These are phyloP conservation scores for Oncorhynchus nerka DNA, from an alignment of 2,113 vertebrate genomes.

Conservation along the genomic window DNA sequence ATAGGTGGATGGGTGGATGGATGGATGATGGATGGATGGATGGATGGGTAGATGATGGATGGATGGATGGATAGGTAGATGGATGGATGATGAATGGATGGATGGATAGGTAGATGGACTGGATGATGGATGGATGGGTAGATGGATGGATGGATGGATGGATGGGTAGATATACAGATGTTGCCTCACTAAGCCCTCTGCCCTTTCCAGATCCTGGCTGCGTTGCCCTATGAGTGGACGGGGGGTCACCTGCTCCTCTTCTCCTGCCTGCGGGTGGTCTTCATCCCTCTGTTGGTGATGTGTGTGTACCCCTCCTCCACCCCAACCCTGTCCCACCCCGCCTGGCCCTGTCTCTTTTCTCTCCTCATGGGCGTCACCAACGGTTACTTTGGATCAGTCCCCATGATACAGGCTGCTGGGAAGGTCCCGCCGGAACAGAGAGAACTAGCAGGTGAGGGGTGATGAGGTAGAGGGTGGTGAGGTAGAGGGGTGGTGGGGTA, in stretches of 20 bases:
- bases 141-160: no score
- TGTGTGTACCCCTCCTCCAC: constrained; percentile 84
- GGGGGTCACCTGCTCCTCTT: constrained; percentile 88
- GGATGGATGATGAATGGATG: no score
- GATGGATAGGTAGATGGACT: no score
- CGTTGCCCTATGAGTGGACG: constrained; percentile 89
- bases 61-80: no score
- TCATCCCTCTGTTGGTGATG: constrained; percentile 98
- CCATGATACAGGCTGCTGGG: constrained; percentile 94
- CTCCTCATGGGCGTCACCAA: constrained; percentile 97
- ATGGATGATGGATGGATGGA: no score
- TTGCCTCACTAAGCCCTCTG: neutral
- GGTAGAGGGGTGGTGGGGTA: neutral
- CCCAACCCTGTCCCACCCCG: constrained; percentile 87
- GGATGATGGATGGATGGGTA: no score
- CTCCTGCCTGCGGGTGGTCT: constrained; percentile 87
- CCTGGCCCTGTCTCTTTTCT: constrained; percentile 96
- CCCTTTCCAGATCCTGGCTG: constrained; percentile 86
- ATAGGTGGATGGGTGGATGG: no score
- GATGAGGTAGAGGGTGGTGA: neutral
- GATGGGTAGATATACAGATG: no score
- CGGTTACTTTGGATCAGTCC: constrained; percentile 94
- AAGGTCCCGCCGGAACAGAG: constrained; percentile 91
- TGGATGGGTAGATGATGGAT: no score
- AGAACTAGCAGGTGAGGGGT: constrained; percentile 68